Conservation (phyloP, 2,797 vertebrate species). For the Gephyroberyx darwinii region DNA sequence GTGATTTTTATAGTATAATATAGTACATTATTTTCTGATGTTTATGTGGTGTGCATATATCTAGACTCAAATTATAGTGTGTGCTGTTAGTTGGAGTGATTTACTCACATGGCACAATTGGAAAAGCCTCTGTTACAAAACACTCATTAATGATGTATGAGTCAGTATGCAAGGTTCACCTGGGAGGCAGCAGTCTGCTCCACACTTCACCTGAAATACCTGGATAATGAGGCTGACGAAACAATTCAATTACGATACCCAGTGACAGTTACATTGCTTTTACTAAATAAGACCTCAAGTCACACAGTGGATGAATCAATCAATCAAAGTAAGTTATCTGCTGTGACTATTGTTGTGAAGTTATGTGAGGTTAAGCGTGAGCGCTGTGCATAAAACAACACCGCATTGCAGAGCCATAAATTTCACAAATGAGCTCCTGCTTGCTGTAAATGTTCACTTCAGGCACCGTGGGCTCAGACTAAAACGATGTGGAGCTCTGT, state of each 20-base stretch:
- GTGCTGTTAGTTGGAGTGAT: background rate
- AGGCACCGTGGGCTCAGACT: background rate
- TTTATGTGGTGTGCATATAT: background rate
- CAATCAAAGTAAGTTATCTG: background rate
- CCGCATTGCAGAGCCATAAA: conserved; percentile 20
- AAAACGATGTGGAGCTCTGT: background rate
- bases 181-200: background rate
- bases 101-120: background rate
- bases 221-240: background rate
- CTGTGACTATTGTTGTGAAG: background rate
- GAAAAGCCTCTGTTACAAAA: background rate
- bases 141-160: background rate
- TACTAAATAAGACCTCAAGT: background rate
- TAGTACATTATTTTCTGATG: background rate
- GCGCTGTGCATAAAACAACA: background rate
- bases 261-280: background rate
- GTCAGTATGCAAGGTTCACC: background rate
- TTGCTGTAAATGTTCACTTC: conserved; percentile 13
- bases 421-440: conserved; percentile 6
- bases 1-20: no score
- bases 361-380: background rate
- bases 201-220: no score
- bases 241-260: background rate
- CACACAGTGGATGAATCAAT: background rate
- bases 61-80: background rate